Evolutionary conservation across 2,113 vertebrate genomes (phyloP), one percentile per base, ranked within the genome.

Genomic region (Muscicapa adusta): DNA sequence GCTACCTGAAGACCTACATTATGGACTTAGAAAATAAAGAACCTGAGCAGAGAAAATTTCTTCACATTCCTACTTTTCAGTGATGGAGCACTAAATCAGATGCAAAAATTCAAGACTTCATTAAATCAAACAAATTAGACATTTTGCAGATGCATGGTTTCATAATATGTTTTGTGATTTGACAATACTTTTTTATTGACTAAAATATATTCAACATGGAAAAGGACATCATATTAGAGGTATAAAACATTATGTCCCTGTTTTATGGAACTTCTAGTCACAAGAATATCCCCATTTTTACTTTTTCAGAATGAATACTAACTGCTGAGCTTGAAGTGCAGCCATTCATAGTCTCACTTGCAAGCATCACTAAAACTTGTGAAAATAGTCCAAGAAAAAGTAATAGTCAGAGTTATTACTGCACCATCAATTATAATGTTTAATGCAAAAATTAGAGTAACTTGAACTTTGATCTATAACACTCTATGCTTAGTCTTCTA

Each of bases 81-180:
- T 58, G 25, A 79, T 23, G 10, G 8, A 75, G 13, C 28, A 48
- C 13, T 60, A 61, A 70, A 43, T 34, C 58, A 62, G 28, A 72
- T 54, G 6, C 2, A 80, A 92, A n/a, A 71, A 34, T 34, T 66
- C 0, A 3, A 84, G 18, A 7, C 5, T 54, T 84, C 34, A n/a
- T 50, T 72, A 42, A 60, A 34, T 73, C 9, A 73, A 40, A 70
- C 48, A 79, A 31, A 33, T 53, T 38, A 80, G 20, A 7, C 60
- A 85, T 90, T 95, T 95, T 72, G 70, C 20, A 87, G 58, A 91
- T 60, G 40, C 91, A 78, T 38, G n/a, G 63, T 96, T 96, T 96
- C 57, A 89, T 65, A 95, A 71, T 65, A 72, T 58, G 24, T 36
- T 79, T 83, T 68, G 71, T 95, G 42, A 88, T 96, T 91, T 94